Evolutionary conservation across 2,797 vertebrate genomes (phyloP).

Genomic region (Apodemus agrarius): DNA sequence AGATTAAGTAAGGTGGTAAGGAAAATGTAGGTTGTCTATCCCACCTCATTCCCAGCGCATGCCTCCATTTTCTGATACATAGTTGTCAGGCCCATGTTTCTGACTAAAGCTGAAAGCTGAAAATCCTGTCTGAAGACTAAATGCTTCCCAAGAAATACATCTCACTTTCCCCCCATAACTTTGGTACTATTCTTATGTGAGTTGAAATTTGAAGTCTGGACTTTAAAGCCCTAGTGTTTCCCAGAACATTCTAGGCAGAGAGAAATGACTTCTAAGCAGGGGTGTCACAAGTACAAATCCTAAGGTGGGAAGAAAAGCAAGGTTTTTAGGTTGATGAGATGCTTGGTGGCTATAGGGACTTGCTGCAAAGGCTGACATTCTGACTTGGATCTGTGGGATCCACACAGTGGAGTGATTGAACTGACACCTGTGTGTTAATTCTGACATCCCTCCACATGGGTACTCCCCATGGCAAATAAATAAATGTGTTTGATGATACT

Average conservation of each 20-base stretch:
- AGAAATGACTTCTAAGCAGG: not conserved
- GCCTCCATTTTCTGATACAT: not conserved
- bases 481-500: too few species aligned
- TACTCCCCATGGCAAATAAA: too few species aligned
- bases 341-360: not conserved
- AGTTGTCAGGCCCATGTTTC: not conserved
- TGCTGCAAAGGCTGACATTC: not conserved
- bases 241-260: not conserved
- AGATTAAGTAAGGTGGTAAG: not conserved
- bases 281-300: not conserved
- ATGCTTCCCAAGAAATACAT: not conserved
- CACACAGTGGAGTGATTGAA: not conserved
- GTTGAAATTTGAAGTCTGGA: not conserved
- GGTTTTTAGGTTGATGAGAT: not conserved
- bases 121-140: not conserved
- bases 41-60: accelerated
- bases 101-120: not conserved
- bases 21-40: not conserved
- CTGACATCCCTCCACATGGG: too few species aligned
- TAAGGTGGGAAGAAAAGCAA: not conserved
- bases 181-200: not conserved
- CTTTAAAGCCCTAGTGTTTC: not conserved
- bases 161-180: not conserved
- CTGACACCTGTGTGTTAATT: not conserved
- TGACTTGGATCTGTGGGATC: not conserved